phyloP scores from a whole-genome alignment of 2,888 invertebrate genomes.

The Strigamia crassipes region DNA sequence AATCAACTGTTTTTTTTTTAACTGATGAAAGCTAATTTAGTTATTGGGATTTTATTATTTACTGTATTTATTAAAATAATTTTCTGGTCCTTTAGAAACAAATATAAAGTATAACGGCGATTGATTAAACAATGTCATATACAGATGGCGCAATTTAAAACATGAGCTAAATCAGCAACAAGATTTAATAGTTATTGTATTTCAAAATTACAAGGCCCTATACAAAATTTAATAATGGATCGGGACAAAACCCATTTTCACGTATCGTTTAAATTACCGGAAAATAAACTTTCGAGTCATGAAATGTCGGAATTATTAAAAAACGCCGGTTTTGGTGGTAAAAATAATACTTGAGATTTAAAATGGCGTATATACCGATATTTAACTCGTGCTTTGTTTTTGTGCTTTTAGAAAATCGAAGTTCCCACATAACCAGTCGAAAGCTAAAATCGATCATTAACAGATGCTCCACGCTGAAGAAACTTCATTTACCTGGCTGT shows the following conservation, averaged over 20 bases:
- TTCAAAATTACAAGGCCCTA: neutral
- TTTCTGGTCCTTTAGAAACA: neutral
- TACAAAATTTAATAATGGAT: neutral
- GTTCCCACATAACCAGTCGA: neutral
- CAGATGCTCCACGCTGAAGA: neutral
- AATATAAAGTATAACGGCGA: neutral
- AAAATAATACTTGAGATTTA: neutral
- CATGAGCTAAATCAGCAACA: neutral
- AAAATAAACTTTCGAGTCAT: neutral
- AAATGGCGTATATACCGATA: neutral
- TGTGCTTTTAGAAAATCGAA: neutral
- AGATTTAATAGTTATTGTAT: neutral
- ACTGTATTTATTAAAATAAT: no score
- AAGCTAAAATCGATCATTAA: neutral
- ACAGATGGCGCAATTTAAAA: neutral
- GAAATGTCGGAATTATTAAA: neutral
- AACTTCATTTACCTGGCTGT: neutral
- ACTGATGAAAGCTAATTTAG: no score
- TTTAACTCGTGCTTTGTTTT: neutral
- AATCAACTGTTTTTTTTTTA: no score
- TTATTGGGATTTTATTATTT: no score
- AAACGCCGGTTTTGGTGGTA: neutral
- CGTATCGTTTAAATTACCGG: neutral
- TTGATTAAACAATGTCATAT: neutral
- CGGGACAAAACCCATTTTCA: neutral